Percentiles rank a stretch among this genome's conserved stretches.
phyloP scores from a whole-genome alignment of 2,113 vertebrate species.

The Trinectes maculatus region DNA sequence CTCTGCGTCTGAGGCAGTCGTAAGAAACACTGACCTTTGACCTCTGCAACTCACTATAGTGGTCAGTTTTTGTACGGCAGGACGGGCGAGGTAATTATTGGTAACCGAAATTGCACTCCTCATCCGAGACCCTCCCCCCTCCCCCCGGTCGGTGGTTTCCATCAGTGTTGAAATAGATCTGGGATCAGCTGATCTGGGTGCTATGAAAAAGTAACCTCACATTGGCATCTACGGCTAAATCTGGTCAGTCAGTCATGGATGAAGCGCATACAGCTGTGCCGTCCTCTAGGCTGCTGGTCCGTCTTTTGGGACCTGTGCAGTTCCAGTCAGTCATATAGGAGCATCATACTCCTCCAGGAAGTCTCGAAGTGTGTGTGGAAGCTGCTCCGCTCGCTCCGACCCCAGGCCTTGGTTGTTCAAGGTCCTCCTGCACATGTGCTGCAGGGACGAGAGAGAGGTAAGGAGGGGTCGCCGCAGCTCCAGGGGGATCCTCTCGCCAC shows the following conservation, averaged over 20 bases:
- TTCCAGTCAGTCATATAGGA: slow-evolving; percentile 85
- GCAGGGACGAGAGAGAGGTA: slow-evolving; percentile 90
- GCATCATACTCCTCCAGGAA: slow-evolving; percentile 96
- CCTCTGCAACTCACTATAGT: slow-evolving; percentile 51
- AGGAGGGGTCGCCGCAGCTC: slow-evolving; percentile 90
- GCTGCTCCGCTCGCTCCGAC: slow-evolving; percentile 85
- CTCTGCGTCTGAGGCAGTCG: slow-evolving; percentile 72
- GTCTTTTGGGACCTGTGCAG: slow-evolving; percentile 9
- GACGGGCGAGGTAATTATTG: slow-evolving; percentile 50
- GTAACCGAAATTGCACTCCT: slow-evolving; percentile 46
- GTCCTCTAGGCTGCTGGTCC: slow-evolving; percentile 33
- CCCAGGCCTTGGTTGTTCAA: slow-evolving; percentile 87
- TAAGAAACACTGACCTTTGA: slow-evolving; percentile 52
- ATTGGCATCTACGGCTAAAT: slow-evolving; percentile 41
- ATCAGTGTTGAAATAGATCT: slow-evolving; percentile 27
- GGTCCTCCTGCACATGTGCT: slow-evolving; percentile 96
- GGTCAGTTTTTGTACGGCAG: slow-evolving; percentile 51
- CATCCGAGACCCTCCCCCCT: slow-evolving; percentile 7
- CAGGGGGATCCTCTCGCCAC: slow-evolving; percentile 92
- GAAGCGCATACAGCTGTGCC: slow-evolving; percentile 9
- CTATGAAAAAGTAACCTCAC: slow-evolving; percentile 12
- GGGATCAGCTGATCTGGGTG: slow-evolving; percentile 22
- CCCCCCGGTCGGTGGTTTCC: slow-evolving; percentile 14
- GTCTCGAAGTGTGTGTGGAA: slow-evolving; percentile 91
- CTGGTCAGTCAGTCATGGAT: slow-evolving; percentile 39